These are phyloP conservation scores for Hypercompe scribonia DNA, from an alignment of 2,888 invertebrate species.

Conservation along the genomic window DNA sequence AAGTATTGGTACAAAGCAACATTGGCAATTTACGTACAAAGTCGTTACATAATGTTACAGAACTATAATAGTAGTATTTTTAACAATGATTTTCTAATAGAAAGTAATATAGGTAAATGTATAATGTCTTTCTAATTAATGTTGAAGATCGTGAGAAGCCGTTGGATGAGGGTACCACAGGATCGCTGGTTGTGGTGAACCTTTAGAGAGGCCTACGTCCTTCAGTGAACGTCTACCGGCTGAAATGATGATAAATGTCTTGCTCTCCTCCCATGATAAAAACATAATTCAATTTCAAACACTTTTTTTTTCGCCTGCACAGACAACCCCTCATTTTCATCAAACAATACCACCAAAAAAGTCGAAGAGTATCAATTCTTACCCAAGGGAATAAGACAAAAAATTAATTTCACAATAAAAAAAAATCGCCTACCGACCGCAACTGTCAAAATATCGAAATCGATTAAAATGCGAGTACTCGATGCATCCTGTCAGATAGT, in stretches of 20 bases:
- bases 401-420: conserved; percentile 59
- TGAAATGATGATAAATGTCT: not conserved
- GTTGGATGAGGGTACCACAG: too few relatives aligned
- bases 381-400: conserved; percentile 55
- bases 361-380: conserved; percentile 33
- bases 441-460: conserved; percentile 83
- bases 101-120: too few relatives aligned
- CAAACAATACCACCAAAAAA: conserved; percentile 22
- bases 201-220: too few relatives aligned
- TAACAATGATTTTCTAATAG: too few relatives aligned
- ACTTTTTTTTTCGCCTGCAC: not conserved
- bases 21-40: too few relatives aligned
- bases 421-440: conserved; percentile 75
- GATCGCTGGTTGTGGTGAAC: too few relatives aligned
- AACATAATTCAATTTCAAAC: not conserved
- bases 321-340: conserved; percentile 7
- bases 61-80: too few relatives aligned
- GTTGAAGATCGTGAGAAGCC: too few relatives aligned
- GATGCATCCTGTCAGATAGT: conserved; percentile 69
- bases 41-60: too few relatives aligned
- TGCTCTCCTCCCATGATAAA: not conserved
- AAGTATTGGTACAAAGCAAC: too few relatives aligned
- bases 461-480: conserved; percentile 73
- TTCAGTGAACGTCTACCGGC: too few relatives aligned
- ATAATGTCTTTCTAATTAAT: too few relatives aligned